These are phyloP conservation scores for Argyrosomus japonicus DNA, from an alignment of 2,113 vertebrate species.

Conservation along the genomic window DNA sequence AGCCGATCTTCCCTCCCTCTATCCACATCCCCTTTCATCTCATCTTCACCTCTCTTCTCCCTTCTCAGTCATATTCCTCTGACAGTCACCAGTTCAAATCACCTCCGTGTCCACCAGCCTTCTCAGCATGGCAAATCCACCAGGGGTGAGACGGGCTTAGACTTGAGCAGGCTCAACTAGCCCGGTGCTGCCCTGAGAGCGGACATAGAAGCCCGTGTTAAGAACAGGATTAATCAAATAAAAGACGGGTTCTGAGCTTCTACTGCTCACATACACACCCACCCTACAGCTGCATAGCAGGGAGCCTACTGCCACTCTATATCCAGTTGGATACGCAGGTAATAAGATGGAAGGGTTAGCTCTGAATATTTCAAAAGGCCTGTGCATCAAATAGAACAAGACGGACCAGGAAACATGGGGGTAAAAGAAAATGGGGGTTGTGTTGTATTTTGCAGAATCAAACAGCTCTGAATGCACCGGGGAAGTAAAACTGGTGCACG, in stretches of 20 bases:
- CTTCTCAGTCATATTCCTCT: slow-evolving; percentile 21
- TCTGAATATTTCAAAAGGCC: slow-evolving; percentile 72
- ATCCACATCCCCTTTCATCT: slow-evolving; percentile 34
- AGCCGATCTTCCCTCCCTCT: slow-evolving; percentile 9
- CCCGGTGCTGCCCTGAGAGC: slow-evolving; percentile 24
- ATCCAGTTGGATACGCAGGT: slow-evolving; percentile 61
- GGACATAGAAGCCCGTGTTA: slow-evolving; percentile 44
- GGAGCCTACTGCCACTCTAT: slow-evolving; percentile 18
- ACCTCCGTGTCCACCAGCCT: slow-evolving; percentile 28
- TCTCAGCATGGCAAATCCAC: slow-evolving; percentile 49
- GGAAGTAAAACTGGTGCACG: slow-evolving; percentile 42
- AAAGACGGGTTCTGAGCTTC: slow-evolving; percentile 35
- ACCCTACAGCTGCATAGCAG: slow-evolving; percentile 24
- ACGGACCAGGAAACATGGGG: not conserved
- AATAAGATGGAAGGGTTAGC: slow-evolving; percentile 58
- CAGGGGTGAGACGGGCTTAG: slow-evolving; percentile 39
- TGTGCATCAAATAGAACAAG: slow-evolving; percentile 57
- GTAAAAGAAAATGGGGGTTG: not conserved
- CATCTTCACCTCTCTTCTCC: slow-evolving; percentile 1
- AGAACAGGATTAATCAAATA: slow-evolving; percentile 69
- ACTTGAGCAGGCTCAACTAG: slow-evolving; percentile 35
- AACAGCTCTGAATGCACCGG: slow-evolving; percentile 30
- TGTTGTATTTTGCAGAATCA: slow-evolving; percentile 54
- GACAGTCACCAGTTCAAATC: slow-evolving; percentile 45
- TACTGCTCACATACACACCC: slow-evolving; percentile 30